Base-by-base conservation (phyloP, 1,140 invertebrate genomes). In the Augochlora pura region DNA sequence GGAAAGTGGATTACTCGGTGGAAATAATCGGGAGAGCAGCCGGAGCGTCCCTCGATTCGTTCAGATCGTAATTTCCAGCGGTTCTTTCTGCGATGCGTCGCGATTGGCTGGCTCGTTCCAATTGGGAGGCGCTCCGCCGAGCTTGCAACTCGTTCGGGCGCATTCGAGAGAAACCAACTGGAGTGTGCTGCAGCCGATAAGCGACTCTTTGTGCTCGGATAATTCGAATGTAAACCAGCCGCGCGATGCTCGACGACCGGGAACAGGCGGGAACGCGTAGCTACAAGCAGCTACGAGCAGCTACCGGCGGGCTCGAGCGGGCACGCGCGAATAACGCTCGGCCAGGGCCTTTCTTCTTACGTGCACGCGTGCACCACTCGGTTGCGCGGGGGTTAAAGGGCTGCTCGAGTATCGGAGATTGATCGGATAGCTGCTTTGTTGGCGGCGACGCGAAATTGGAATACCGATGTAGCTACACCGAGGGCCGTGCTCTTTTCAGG, bases 191-290 rank as follows among this genome's bases (percentile, higher is more conserved):
- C 16, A 16, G 32, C 38, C 27, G 73, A 76, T 76, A 76, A 76
- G 64, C 49, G 64, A 59, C 23, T 52, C 52, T 74, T 65, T 59
- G 64, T 59, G 14, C 25, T 54, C 38, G 32, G 73, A 76, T 76
- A 76, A 68, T 21, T 59, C 52, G 16, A 76, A 76, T 25, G 73
- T 9, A 54, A 68, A 68, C 16, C 18, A 32, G 27, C 10, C 27
- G 25, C 25, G 25, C 59, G 27, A 10, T 23, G 62, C 52, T 66
- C 63, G 63, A 66, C 25, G 16, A n/a, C 62, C 38, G 32, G 10
- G 42, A 14, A 12, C 42, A 46, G 2, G 42, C 42, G 42, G 10
- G 42, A 46, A 46, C 14, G 12, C 1, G 32, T 32, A 2, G 32
- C 32, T 32, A 32, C 32, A 32, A 32, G 32, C 32, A 32, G 32